Conservation (phyloP, 1,140 invertebrate species). For the Metaphire vulgaris region DNA sequence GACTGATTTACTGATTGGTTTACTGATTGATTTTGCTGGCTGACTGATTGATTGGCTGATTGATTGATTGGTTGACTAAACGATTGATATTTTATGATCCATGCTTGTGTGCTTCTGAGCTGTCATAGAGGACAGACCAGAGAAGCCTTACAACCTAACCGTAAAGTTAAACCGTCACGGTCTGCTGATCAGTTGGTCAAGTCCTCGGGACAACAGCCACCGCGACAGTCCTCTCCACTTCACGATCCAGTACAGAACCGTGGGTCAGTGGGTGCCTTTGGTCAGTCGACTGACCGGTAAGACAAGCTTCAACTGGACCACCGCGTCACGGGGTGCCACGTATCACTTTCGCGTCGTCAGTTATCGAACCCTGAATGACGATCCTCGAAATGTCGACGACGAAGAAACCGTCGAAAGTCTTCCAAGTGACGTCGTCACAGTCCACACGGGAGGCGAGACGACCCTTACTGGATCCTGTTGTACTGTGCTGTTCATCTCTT, state of each 20-base stretch:
- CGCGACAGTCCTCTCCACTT: constrained; percentile 79
- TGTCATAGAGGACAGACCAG: constrained; percentile 71
- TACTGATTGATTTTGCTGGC: no score
- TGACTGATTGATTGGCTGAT: no score
- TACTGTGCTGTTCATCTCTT: background rate
- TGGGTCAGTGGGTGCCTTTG: constrained; percentile 69
- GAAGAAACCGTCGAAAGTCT: constrained; percentile 4
- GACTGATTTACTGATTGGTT: no score
- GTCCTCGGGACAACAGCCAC: constrained; percentile 64
- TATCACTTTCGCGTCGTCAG: constrained; percentile 25
- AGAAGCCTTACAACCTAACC: constrained; percentile 75
- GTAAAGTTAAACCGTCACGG: constrained; percentile 77
- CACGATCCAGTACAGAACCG: constrained; percentile 75
- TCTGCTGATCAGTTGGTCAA: constrained; percentile 78
- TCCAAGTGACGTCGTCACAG: constrained; percentile 15
- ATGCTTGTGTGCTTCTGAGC: constrained; percentile 21
- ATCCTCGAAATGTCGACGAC: background rate
- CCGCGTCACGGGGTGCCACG: constrained; percentile 22
- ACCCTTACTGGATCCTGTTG: background rate
- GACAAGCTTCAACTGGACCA: constrained; percentile 51
- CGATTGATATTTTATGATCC: no score
- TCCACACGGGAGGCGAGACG: constrained; percentile 13
- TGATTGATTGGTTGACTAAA: no score
- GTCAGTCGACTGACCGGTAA: constrained; percentile 79
- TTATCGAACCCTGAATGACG: background rate